Evolutionary conservation across 2,113 vertebrate genomes (phyloP).

Genomic region (Rhinolophus ferrumequinum): DNA sequence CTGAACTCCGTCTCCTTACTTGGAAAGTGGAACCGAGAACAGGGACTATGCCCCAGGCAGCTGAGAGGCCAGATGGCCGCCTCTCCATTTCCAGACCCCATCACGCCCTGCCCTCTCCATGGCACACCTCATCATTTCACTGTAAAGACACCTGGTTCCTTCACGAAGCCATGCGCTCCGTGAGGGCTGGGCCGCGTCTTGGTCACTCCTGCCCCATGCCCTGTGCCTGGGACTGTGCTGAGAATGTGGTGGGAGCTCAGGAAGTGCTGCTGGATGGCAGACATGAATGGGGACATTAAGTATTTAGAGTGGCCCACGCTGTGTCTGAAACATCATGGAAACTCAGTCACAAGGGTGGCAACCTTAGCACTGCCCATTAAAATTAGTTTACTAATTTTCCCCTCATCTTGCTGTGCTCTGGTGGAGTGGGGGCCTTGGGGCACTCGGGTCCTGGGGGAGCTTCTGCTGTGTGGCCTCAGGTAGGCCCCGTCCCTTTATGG

Average conservation of each 20-base stretch:
- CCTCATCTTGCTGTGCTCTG: background rate
- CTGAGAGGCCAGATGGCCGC: background rate
- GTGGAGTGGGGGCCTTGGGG: background rate
- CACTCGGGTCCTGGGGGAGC: background rate
- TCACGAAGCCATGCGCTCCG: fast-evolving
- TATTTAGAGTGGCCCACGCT: background rate
- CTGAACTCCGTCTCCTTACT: background rate
- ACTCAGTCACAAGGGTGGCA: background rate
- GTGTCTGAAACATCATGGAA: background rate
- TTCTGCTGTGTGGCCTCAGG: background rate
- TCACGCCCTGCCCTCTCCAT: background rate
- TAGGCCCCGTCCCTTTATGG: background rate
- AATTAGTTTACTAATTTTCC: background rate
- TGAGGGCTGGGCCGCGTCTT: background rate
- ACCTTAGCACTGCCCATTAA: background rate
- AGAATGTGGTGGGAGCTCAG: background rate
- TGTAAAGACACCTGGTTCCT: background rate
- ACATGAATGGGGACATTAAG: background rate
- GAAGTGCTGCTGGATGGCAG: background rate
- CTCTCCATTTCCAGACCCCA: background rate
- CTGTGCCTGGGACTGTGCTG: background rate
- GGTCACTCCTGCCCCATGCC: background rate
- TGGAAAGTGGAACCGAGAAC: background rate
- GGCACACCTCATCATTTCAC: background rate
- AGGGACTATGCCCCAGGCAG: background rate